These are phyloP conservation scores for Sebastes aleutianus DNA, from an alignment of 2,797 vertebrate genomes.

Conservation along the genomic window DNA sequence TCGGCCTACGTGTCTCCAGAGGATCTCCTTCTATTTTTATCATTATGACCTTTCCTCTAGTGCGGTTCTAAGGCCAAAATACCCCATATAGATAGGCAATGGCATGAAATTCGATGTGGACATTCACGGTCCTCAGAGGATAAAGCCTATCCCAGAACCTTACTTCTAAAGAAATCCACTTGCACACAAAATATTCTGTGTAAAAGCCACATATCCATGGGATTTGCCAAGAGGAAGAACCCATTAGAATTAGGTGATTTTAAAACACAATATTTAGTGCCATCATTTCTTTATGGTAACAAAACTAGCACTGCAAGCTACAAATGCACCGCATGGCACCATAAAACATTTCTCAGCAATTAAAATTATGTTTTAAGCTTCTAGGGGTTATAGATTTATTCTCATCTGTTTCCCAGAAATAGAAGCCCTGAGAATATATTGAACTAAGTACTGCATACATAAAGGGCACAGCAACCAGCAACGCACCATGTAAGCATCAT, in stretches of 20 bases:
- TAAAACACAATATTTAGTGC: not conserved
- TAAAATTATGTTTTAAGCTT: not conserved
- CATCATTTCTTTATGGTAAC: not conserved
- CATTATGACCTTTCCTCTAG: not conserved
- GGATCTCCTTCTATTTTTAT: slow-evolving; percentile 18
- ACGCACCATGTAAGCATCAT: not conserved
- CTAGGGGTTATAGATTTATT: not conserved
- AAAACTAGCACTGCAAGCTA: not conserved
- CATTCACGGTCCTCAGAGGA: not conserved
- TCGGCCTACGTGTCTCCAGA: not conserved
- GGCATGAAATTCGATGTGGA: not conserved
- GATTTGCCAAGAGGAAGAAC: not conserved
- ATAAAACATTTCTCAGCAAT: not conserved
- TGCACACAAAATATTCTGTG: not conserved
- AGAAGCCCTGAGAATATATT: not conserved
- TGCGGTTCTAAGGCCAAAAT: not conserved
- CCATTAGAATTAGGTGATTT: not conserved
- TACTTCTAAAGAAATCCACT: not conserved
- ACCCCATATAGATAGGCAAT: not conserved
- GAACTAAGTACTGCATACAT: not conserved
- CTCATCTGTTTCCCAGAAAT: not conserved
- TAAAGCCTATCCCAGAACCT: not conserved
- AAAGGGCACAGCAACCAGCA: not conserved
- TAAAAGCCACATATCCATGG: not conserved
- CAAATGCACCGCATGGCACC: not conserved